Evolutionary conservation across 2,113 vertebrate genomes (phyloP).

Genomic region (Cyrtonyx montezumae): DNA sequence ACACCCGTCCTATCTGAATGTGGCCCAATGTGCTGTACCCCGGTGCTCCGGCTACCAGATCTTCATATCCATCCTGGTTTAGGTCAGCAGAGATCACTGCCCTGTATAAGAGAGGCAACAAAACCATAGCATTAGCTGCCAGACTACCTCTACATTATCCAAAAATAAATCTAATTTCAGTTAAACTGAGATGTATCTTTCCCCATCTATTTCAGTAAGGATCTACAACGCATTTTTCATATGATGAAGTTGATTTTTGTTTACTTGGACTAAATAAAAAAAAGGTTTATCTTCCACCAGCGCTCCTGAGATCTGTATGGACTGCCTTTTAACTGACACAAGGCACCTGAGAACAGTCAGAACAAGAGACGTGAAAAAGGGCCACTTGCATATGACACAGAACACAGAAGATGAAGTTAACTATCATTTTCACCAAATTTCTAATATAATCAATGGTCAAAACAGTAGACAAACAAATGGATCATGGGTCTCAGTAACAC

Average conservation of each 20-base stretch:
- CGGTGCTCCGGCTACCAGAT: conserved; percentile 78
- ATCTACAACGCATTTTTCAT: background rate
- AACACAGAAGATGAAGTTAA: background rate
- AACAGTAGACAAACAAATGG: background rate
- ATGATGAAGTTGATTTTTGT: background rate
- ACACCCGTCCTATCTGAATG: conserved; percentile 77
- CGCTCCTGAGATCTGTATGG: background rate
- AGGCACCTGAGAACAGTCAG: background rate
- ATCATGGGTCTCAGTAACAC: background rate
- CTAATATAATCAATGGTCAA: background rate
- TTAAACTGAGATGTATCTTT: background rate
- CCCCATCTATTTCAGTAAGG: background rate
- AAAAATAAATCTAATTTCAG: background rate
- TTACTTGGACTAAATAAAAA: background rate
- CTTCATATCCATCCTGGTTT: conserved; percentile 76
- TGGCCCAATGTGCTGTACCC: conserved; percentile 74
- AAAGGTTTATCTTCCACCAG: background rate
- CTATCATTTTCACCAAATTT: background rate
- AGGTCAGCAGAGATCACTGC: conserved; percentile 76
- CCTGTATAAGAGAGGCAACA: conserved; percentile 52
- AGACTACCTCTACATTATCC: background rate
- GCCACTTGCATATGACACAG: background rate
- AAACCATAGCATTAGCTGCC: background rate
- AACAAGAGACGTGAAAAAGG: background rate
- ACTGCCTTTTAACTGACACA: background rate